A percentile compares a stretch with the other conserved stretches of the same genome.
Conservation (phyloP, 2,113 vertebrate genomes). For the Aspiorhynchus laticeps region DNA sequence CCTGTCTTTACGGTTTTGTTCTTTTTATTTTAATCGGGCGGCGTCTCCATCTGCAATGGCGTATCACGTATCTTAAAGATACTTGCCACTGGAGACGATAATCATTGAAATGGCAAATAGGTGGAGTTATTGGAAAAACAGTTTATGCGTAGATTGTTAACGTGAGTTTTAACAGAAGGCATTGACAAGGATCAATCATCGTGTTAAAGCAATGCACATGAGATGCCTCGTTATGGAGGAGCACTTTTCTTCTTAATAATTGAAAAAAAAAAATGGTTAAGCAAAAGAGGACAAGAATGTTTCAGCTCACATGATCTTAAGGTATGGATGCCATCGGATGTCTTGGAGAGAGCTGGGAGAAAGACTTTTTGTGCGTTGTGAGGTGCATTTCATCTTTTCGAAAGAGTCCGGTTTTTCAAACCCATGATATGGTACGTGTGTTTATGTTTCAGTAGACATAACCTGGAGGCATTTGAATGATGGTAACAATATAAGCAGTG, state of each 20-base stretch:
- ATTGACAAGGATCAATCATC: slow-evolving; percentile 79
- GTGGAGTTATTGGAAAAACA: slow-evolving; percentile 70
- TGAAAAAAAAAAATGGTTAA: slow-evolving; percentile 51
- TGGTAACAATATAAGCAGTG: slow-evolving; percentile 60
- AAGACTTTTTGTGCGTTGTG: slow-evolving; percentile 28
- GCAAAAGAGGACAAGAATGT: slow-evolving; percentile 62
- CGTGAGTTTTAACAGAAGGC: slow-evolving; percentile 65
- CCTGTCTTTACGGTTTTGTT: neutral
- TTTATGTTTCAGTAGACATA: slow-evolving; percentile 17
- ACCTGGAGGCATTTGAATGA: slow-evolving; percentile 1
- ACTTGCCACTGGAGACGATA: slow-evolving; percentile 78
- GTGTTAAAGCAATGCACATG: slow-evolving; percentile 69
- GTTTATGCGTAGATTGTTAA: slow-evolving; percentile 74
- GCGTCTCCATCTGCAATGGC: slow-evolving; percentile 73
- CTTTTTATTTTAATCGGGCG: slow-evolving; percentile 57
- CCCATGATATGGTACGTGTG: neutral
- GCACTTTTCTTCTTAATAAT: slow-evolving; percentile 74
- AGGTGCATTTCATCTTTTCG: slow-evolving; percentile 20
- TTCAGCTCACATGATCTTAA: slow-evolving; percentile 47
- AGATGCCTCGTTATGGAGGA: slow-evolving; percentile 74
- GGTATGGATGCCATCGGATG: slow-evolving; percentile 59
- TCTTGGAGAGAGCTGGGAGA: slow-evolving; percentile 58
- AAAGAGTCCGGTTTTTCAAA: slow-evolving; percentile 29
- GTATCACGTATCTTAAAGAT: slow-evolving; percentile 75
- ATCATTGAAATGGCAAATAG: slow-evolving; percentile 70